phyloP scores from a whole-genome alignment of 2,113 vertebrate genomes.

The Vanacampus margaritifer region DNA sequence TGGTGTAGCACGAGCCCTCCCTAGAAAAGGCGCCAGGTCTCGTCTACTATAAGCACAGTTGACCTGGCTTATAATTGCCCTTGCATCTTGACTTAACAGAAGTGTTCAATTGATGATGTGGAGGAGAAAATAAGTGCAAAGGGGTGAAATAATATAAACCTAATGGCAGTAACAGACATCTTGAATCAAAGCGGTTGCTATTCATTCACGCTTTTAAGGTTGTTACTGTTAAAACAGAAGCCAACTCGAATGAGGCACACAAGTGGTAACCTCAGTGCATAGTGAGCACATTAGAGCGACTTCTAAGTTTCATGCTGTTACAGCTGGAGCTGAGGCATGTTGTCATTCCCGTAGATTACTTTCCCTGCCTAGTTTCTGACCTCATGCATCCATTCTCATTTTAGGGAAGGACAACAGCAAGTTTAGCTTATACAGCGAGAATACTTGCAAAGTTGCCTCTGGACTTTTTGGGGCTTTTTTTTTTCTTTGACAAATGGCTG shows the following conservation, averaged over 20 bases:
- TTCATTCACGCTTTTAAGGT: not conserved
- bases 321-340: conserved; percentile 35
- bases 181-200: not conserved
- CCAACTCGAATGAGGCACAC: not conserved
- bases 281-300: not conserved
- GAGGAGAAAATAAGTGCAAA: conserved; percentile 6
- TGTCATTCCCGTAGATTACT: conserved; percentile 26
- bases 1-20: conserved; percentile 66
- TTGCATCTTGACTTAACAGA: conserved; percentile 7
- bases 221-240: not conserved
- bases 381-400: conserved; percentile 37
- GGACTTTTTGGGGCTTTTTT: conserved; percentile 8
- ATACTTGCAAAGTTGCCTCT: not conserved
- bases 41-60: conserved; percentile 29
- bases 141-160: too few species aligned
- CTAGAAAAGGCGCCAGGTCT: conserved; percentile 56
- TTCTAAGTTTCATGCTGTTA: conserved; percentile 28
- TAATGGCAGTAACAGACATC: conserved; percentile 13
- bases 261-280: not conserved
- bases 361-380: conserved; percentile 34
- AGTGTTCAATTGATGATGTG: not conserved
- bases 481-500: conserved; percentile 27
- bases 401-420: conserved; percentile 15
- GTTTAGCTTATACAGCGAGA: not conserved
- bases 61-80: conserved; percentile 7